A percentile compares a stretch with the other conserved stretches of the same genome.
phyloP scores from a whole-genome alignment of 2,888 invertebrate genomes.

The Megalurothrips usitatus region DNA sequence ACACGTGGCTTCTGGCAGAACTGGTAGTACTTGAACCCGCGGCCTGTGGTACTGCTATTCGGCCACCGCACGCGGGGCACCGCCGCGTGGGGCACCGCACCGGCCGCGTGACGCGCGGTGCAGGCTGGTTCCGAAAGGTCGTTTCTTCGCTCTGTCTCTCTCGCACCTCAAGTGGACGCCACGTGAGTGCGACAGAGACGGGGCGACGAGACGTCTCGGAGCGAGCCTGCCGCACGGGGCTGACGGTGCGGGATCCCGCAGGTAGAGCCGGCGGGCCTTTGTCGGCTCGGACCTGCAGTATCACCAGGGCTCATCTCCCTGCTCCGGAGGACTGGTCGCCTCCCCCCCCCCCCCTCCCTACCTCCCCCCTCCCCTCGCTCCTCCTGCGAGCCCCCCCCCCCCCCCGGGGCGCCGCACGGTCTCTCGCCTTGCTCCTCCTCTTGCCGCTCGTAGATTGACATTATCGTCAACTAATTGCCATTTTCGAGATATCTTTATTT shows the following conservation, averaged over 20 bases:
- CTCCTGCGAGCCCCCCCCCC: no score
- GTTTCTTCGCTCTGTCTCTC: background rate
- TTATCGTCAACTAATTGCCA: background rate
- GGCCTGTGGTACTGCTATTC: no score
- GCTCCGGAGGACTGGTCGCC: background rate
- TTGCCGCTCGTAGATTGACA: background rate
- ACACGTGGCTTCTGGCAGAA: no score
- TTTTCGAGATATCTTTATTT: no score
- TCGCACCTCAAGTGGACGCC: background rate
- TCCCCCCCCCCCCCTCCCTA: background rate
- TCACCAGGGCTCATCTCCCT: conserved; percentile 25
- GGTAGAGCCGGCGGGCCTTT: background rate
- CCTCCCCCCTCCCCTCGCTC: conserved; percentile 31
- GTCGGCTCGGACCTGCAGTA: conserved; percentile 23
- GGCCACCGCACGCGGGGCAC: no score
- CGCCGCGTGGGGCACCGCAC: no score
- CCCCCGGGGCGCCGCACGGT: background rate
- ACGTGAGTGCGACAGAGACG: background rate
- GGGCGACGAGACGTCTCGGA: background rate
- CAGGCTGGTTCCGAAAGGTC: background rate
- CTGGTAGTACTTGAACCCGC: no score
- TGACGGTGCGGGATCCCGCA: background rate
- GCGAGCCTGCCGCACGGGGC: background rate
- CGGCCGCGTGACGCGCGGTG: no score
- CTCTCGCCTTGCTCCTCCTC: background rate